A percentile compares a stretch with the other conserved stretches of the same genome.
Evolutionary conservation across 2,888 invertebrate species (phyloP).

Genomic region (Archaeoteleia sp.): DNA sequence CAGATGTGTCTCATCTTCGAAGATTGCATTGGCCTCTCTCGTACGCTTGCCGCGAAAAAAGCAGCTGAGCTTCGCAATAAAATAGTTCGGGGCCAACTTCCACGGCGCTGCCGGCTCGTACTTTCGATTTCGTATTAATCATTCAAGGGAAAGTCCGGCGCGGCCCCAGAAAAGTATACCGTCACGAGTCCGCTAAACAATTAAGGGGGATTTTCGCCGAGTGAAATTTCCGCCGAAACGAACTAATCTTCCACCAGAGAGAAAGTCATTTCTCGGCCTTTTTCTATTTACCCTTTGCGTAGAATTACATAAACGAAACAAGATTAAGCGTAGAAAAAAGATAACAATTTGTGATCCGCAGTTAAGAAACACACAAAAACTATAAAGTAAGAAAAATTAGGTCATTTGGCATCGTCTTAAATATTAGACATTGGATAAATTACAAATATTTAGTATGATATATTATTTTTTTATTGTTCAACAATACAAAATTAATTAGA

Average conservation of each 20-base stretch:
- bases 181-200: constrained; percentile 40
- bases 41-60: constrained; percentile 22
- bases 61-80: constrained; percentile 28
- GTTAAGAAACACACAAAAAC: no score
- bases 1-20: constrained; percentile 37
- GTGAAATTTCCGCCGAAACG: constrained; percentile 40
- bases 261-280: constrained; percentile 12
- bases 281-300: constrained; percentile 11
- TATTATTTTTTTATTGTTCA: no score
- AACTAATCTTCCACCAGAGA: constrained; percentile 29
- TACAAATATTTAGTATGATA: no score
- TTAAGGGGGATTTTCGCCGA: constrained; percentile 44
- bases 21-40: constrained; percentile 25
- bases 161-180: constrained; percentile 8
- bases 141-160: constrained; percentile 32
- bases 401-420: no score
- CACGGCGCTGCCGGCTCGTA: constrained; percentile 19
- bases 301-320: constrained; percentile 25
- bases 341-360: no score
- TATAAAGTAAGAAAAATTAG: no score
- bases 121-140: constrained; percentile 49
- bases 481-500: no score
- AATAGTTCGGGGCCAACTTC: constrained; percentile 28
- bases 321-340: constrained; percentile 20
- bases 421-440: no score